Conservation (phyloP, 1,140 invertebrate genomes). For the Prorops nasuta region DNA sequence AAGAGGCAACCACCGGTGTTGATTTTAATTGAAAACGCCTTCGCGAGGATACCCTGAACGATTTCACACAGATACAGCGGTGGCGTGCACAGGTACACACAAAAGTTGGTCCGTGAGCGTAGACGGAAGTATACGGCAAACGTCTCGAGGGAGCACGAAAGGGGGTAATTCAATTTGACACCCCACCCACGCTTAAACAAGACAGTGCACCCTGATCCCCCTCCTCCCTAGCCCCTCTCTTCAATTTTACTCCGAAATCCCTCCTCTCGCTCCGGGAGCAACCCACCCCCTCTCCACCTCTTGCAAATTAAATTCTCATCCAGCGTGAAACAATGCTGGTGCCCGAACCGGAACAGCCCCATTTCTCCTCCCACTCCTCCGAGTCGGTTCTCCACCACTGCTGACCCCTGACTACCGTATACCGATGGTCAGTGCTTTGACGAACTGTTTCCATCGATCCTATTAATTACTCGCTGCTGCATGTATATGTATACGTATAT, state of each 20-base stretch:
- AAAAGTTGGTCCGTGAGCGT: constrained; percentile 14
- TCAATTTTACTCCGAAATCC: neutral
- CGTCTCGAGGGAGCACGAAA: constrained; percentile 32
- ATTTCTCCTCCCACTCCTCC: neutral
- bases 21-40: constrained; percentile 52
- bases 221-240: constrained; percentile 14
- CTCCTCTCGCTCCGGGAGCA: constrained; percentile 19
- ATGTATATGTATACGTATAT: too few species aligned
- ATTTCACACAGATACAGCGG: constrained; percentile 8
- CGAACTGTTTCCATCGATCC: constrained; percentile 36
- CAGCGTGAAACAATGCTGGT: constrained; percentile 53
- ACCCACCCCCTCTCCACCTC: constrained; percentile 27
- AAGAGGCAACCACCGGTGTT: constrained; percentile 30
- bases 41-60: constrained; percentile 26
- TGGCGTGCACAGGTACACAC: constrained; percentile 11
- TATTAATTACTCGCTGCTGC: constrained; percentile 51
- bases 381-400: too few species aligned
- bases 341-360: constrained; percentile 32
- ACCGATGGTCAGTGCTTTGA: constrained; percentile 37
- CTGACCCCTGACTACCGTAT: constrained; percentile 2
- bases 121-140: constrained; percentile 27
- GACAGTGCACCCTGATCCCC: constrained; percentile 40
- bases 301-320: constrained; percentile 56
- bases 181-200: constrained; percentile 55
- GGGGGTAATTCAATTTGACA: constrained; percentile 56